These are phyloP conservation scores for Drosophila takahashii DNA, from an alignment of 1,140 invertebrate genomes.

Conservation along the genomic window DNA sequence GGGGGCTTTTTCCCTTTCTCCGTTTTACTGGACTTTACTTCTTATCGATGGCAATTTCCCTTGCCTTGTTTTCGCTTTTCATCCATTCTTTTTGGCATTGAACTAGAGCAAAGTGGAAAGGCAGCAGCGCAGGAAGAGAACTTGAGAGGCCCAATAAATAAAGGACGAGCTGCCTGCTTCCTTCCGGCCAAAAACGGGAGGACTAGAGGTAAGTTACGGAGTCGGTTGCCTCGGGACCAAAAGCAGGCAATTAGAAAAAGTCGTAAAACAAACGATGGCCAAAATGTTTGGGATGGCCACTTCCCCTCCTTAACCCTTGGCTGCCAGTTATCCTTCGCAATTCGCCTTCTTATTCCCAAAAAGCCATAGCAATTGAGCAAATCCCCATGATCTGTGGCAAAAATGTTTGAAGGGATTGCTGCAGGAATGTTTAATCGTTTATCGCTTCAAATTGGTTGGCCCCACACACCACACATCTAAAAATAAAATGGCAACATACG, in stretches of 20 bases:
- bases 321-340: neutral
- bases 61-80: constrained; percentile 1
- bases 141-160: constrained; percentile 56
- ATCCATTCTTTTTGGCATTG: neutral
- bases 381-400: constrained; percentile 43
- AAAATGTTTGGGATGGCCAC: too few relatives aligned
- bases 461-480: neutral
- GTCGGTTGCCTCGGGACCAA: constrained; percentile 26
- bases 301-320: neutral
- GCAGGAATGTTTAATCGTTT: constrained; percentile 35
- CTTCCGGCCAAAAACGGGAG: constrained; percentile 17
- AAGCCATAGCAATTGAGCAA: constrained; percentile 33
- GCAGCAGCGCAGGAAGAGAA: constrained; percentile 5
- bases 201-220: constrained; percentile 28
- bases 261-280: constrained; percentile 65
- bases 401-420: constrained; percentile 29
- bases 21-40: constrained; percentile 26
- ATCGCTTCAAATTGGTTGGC: constrained; percentile 16
- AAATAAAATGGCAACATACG: constrained; percentile 1
- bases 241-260: constrained; percentile 65
- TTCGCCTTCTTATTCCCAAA: neutral
- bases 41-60: constrained; percentile 60
- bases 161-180: constrained; percentile 49
- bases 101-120: neutral
- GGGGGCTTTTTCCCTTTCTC: neutral